Conservation (phyloP, 2,888 invertebrate species). For the Aspidiotus destructor region DNA sequence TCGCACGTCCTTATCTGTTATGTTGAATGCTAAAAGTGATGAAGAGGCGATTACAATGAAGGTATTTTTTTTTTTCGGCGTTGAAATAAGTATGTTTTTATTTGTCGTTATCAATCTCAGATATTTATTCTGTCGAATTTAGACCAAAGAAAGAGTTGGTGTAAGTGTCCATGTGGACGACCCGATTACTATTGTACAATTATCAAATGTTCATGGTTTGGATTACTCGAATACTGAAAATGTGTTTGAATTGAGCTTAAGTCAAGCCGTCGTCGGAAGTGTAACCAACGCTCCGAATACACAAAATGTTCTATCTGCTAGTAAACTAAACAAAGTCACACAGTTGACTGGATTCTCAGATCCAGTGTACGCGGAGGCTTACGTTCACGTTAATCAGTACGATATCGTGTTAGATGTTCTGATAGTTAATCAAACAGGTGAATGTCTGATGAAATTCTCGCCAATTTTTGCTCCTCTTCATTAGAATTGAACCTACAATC, state of each 20-base stretch:
- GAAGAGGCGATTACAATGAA: constrained; percentile 55
- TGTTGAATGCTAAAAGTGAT: constrained; percentile 69
- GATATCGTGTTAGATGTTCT: constrained; percentile 97
- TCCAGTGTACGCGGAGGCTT: constrained; percentile 99
- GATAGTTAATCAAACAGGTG: constrained; percentile 92
- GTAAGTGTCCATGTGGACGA: constrained; percentile 50
- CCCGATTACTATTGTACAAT: constrained; percentile 70
- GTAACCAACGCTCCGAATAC: constrained; percentile 45
- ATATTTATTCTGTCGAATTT: not conserved
- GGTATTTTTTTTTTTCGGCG: constrained; percentile 40
- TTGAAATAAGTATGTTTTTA: not conserved
- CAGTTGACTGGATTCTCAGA: constrained; percentile 98
- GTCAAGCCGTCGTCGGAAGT: constrained; percentile 70
- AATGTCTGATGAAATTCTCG: constrained; percentile 35
- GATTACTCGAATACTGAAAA: constrained; percentile 57
- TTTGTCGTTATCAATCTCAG: not conserved
- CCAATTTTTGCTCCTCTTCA: no score
- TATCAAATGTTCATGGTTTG: constrained; percentile 55
- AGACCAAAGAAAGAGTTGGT: constrained; percentile 42
- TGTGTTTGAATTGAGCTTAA: constrained; percentile 88
- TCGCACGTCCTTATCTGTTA: constrained; percentile 66
- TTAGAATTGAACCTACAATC: not conserved
- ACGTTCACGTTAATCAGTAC: constrained; percentile 97
- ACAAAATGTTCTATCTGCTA: constrained; percentile 42
- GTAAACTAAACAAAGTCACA: constrained; percentile 43